Base-by-base conservation (phyloP, 2,797 vertebrate species). In the Erpetoichthys calabaricus region DNA sequence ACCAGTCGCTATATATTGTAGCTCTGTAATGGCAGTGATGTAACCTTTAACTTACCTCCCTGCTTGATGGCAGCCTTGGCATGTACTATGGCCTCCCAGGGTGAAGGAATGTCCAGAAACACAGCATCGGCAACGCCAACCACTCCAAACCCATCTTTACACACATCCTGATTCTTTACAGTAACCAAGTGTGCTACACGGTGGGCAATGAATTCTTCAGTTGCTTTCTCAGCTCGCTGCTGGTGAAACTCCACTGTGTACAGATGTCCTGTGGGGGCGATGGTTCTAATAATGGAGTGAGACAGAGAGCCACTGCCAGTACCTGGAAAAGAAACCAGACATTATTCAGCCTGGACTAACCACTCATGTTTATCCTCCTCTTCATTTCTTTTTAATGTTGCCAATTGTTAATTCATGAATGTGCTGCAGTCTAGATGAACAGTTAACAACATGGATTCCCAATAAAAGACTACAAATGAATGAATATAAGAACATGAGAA, bases 201-300 rank as follows among this genome's bases (percentile, higher is more conserved):
- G 53, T 98, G 96, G 73, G 94, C 89, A 55, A 45, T 67, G 71
- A 99, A 99, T 79, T 99, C 96, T 74, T 97, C 81, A 1, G 57
- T 67, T 0, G 80, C 95, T 71, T 91, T 94, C 72, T 93, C 83
- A 0, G 96, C 90, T 4, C 94, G 85, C 78, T 98, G 91, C 63
- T 92, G 85, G 72, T 98, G 96, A 68, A 98, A 99, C 80, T 98
- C 96, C 62, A 95, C 92, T 0, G 95, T 98, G 80, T 99, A 89
- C 42, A 99, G 83, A 73, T 95, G 92, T 6, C 96, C 95, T 0
- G 86, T 90, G 55, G 95, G 96, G 42, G 94, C 91, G 5, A 99
- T 84, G 46, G 88, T 91, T 45, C 96, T 86, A 67, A 99, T 84
- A 70, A 98, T 89, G 60, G 96, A 90, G 0, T 99, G 96, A 53